These are phyloP conservation scores for Nephila pilipes DNA, from an alignment of 1,140 invertebrate species.

Conservation along the genomic window DNA sequence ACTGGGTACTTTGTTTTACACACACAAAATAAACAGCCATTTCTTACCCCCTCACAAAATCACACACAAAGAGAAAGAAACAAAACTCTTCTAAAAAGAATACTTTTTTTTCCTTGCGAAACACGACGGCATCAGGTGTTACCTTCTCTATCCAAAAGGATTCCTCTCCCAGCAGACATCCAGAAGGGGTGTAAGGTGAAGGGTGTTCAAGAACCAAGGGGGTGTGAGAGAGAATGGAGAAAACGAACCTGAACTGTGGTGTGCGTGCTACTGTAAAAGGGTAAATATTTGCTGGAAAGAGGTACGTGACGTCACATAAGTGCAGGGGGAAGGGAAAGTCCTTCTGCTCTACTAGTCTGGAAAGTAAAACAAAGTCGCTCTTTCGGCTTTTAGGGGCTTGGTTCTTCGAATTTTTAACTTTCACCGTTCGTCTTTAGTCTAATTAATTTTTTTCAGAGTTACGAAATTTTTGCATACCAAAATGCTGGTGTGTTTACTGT, in stretches of 20 bases:
- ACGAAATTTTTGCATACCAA: too few species aligned
- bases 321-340: background rate
- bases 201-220: background rate
- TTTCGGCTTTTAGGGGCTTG: background rate
- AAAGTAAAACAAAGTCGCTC: slow-evolving; percentile 33
- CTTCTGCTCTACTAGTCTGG: background rate
- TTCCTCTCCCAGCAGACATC: background rate
- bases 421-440: background rate
- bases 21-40: too few species aligned
- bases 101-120: background rate
- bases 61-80: background rate
- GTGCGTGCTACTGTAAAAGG: slow-evolving; percentile 28
- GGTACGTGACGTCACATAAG: slow-evolving; percentile 54
- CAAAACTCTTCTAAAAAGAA: slow-evolving; percentile 38
- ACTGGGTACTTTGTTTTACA: too few species aligned
- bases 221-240: background rate
- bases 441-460: background rate
- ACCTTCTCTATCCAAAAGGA: background rate
- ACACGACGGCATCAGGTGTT: slow-evolving; percentile 57
- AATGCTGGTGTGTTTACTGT: too few species aligned
- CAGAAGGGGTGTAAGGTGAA: background rate
- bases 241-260: background rate
- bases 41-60: background rate
- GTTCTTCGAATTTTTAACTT: background rate
- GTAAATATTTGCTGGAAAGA: slow-evolving; percentile 47